phyloP scores from a whole-genome alignment of 2,113 vertebrate species.

The Ciconia maguari region DNA sequence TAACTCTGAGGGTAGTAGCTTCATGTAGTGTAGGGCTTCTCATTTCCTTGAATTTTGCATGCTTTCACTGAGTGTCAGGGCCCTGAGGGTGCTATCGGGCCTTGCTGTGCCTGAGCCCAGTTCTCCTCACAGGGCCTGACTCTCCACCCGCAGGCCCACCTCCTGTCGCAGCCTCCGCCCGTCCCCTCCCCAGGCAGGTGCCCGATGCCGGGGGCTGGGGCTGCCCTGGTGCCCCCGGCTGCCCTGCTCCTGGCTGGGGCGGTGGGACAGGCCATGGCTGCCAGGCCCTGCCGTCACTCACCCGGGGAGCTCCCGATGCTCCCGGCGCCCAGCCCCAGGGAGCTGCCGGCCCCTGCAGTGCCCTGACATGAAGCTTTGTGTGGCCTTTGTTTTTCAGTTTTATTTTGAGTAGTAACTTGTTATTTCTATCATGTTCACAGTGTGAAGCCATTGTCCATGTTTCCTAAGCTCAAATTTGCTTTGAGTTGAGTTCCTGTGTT shows the following conservation, averaged over 20 bases:
- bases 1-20: neutral
- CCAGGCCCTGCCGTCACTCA: too few relatives aligned
- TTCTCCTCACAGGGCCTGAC: neutral
- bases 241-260: neutral
- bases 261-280: neutral
- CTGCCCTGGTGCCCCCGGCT: neutral
- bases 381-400: neutral
- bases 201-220: accelerated
- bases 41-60: neutral
- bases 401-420: neutral
- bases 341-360: accelerated
- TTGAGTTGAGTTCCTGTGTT: neutral
- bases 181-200: neutral
- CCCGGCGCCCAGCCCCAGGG: accelerated
- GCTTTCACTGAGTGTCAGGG: neutral
- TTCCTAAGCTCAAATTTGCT: neutral
- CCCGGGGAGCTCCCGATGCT: accelerated
- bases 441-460: neutral
- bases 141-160: too few relatives aligned
- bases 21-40: neutral
- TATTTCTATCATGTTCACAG: neutral
- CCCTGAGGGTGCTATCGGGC: neutral
- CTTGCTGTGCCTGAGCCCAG: neutral
- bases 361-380: neutral
- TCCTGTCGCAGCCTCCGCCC: accelerated